phyloP scores from a whole-genome alignment of 1,140 invertebrate species.

The Atta cephalotes region DNA sequence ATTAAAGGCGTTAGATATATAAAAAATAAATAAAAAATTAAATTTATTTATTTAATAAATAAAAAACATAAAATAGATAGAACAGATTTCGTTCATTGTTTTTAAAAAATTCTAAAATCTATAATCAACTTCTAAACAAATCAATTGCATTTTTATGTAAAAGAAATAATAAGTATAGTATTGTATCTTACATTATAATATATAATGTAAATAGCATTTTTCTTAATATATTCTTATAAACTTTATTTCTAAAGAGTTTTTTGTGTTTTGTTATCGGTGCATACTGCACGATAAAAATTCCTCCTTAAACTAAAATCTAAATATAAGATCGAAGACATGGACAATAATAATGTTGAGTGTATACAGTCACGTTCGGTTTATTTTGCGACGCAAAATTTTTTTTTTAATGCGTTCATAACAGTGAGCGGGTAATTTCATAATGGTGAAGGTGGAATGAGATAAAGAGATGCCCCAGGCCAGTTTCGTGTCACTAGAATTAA shows the following conservation, averaged over 20 bases:
- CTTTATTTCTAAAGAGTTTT: not conserved
- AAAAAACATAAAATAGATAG: not conserved
- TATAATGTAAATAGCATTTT: not conserved
- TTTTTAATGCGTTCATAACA: constrained; percentile 11
- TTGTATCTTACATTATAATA: not conserved
- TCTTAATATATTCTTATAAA: not conserved
- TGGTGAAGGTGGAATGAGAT: constrained; percentile 14
- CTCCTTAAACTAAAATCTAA: not conserved
- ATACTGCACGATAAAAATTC: not conserved
- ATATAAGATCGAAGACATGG: not conserved
- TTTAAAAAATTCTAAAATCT: not conserved
- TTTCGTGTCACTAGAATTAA: constrained; percentile 45
- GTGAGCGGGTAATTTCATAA: constrained; percentile 30
- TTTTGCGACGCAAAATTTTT: not conserved
- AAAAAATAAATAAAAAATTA: not conserved
- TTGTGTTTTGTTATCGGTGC: not conserved
- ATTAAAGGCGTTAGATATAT: not conserved
- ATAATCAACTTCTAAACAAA: not conserved
- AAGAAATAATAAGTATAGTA: constrained; percentile 30
- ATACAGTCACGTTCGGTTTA: not conserved
- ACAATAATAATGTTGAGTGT: not conserved
- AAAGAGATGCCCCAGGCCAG: not conserved
- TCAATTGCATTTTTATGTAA: not conserved
- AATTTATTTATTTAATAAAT: not conserved
- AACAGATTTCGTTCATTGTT: not conserved